Evolutionary conservation across 1,140 invertebrate species (phyloP).

Genomic region (Branchinecta lindahli): DNA sequence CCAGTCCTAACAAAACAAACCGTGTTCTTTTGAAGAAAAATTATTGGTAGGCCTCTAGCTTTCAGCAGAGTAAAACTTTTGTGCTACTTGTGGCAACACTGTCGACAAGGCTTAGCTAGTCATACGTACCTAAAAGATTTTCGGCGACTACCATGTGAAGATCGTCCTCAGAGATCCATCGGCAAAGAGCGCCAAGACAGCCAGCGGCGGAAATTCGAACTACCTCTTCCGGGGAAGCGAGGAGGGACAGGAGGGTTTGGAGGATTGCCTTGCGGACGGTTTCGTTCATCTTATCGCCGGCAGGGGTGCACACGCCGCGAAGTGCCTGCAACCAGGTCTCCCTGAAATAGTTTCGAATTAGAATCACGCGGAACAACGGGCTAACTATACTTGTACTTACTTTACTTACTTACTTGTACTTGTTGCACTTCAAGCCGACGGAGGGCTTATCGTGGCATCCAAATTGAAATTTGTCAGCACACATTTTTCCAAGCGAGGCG

Average conservation of each 20-base stretch:
- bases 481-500: too few species aligned
- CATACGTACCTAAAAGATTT: conserved; percentile 47
- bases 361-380: too few species aligned
- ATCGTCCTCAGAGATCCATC: conserved; percentile 55
- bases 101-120: neutral
- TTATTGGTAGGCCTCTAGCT: too few species aligned
- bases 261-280: conserved; percentile 58
- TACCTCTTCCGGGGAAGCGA: conserved; percentile 59
- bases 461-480: too few species aligned
- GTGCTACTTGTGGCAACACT: too few species aligned
- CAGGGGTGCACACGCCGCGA: conserved; percentile 58
- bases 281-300: conserved; percentile 77
- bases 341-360: conserved; percentile 30
- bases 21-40: too few species aligned
- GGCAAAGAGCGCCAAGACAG: conserved; percentile 69
- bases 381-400: too few species aligned
- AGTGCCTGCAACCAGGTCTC: conserved; percentile 86
- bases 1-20: too few species aligned
- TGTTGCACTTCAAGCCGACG: too few species aligned
- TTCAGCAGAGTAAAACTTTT: too few species aligned
- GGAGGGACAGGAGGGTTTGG: conserved; percentile 44
- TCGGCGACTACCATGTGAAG: conserved; percentile 54
- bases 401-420: too few species aligned
- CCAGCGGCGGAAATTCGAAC: conserved; percentile 64
- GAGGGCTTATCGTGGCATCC: too few species aligned